Evolutionary conservation across 2,797 vertebrate species (phyloP).

Genomic region (Microcaecilia unicolor): DNA sequence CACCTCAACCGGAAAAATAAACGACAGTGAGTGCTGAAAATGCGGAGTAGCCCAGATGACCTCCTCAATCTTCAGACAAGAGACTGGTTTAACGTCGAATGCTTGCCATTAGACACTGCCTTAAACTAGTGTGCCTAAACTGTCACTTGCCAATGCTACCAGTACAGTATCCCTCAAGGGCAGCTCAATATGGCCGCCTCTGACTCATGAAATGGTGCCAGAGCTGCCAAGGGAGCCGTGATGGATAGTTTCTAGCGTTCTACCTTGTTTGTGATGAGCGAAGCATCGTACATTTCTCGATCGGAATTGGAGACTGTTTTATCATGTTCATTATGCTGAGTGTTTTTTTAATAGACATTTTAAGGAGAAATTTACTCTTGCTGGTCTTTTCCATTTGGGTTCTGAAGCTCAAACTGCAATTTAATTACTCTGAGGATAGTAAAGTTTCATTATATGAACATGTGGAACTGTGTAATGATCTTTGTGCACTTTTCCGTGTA

Average conservation of each 20-base stretch:
- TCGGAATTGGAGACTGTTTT: too few species aligned
- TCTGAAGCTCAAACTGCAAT: constrained; percentile 45
- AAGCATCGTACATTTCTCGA: constrained; percentile 50
- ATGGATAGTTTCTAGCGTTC: constrained; percentile 52
- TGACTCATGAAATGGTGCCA: constrained; percentile 29
- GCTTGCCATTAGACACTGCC: constrained; percentile 67
- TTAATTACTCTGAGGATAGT: constrained; percentile 55
- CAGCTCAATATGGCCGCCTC: constrained; percentile 34
- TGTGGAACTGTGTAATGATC: constrained; percentile 69
- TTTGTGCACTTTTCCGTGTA: constrained; percentile 93
- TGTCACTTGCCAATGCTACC: constrained; percentile 60
- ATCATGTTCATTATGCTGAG: too few species aligned
- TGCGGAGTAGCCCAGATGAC: constrained; percentile 46
- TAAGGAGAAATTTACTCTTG: constrained; percentile 35
- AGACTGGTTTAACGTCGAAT: constrained; percentile 56
- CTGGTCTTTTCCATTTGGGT: constrained; percentile 48
- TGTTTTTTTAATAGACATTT: constrained; percentile 65
- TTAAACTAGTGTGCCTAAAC: constrained; percentile 76
- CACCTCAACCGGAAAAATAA: constrained; percentile 37
- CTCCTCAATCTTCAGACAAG: constrained; percentile 50
- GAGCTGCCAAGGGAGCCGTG: constrained; percentile 47
- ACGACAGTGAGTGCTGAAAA: constrained; percentile 50
- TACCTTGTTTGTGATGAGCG: constrained; percentile 37
- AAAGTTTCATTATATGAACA: constrained; percentile 62
- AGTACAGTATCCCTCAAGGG: constrained; percentile 56